phyloP scores from a whole-genome alignment of 2,888 invertebrate genomes.

The Zelleria hepariella region DNA sequence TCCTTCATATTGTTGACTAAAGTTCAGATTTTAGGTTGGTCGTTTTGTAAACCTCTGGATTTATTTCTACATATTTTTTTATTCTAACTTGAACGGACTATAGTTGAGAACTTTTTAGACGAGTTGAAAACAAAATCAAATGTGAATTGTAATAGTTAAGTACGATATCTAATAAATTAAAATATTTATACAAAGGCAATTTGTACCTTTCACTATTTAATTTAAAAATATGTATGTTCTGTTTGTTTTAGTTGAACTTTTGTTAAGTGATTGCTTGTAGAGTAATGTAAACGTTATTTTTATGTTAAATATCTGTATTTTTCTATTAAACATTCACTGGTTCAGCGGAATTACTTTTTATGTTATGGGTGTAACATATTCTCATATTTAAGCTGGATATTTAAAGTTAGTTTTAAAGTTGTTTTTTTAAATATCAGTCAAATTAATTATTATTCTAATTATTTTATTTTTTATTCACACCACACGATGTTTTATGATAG shows the following conservation, averaged over 20 bases:
- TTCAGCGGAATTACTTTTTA: not conserved
- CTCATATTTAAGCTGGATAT: not conserved
- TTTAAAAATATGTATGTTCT: not conserved
- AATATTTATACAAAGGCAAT: not conserved
- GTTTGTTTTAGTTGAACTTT: not conserved
- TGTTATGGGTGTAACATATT: not conserved
- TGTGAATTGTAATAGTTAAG: not conserved
- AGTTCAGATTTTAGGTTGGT: too few species aligned
- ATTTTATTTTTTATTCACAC: not conserved
- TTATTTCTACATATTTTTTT: not conserved
- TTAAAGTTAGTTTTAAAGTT: not conserved
- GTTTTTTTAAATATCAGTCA: not conserved
- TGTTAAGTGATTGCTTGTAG: not conserved
- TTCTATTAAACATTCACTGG: not conserved
- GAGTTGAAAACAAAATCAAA: not conserved
- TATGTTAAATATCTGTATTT: not conserved
- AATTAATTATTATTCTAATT: not conserved
- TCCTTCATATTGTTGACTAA: too few species aligned
- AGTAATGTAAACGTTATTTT: not conserved
- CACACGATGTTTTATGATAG: not conserved
- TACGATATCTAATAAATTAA: too few species aligned
- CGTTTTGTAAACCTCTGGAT: not conserved
- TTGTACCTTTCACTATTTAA: constrained; percentile 3
- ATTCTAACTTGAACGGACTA: not conserved
- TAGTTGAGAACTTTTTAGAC: not conserved